Evolutionary conservation across 2,888 invertebrate genomes (phyloP), one percentile per base, ranked within the genome.

Genomic region (Poecilobothrus nobilitatus): DNA sequence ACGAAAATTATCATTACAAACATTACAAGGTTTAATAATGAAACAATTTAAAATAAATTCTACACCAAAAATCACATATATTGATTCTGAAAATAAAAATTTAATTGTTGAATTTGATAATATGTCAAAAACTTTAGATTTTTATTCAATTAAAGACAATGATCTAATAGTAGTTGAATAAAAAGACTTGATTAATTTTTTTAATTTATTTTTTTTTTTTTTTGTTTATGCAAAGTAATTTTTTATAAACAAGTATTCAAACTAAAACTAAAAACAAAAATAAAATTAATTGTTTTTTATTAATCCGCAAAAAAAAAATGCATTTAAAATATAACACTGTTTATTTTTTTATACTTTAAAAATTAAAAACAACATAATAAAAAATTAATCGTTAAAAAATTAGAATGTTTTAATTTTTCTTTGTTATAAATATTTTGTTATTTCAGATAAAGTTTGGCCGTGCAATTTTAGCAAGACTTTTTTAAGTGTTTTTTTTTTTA

Each of bases 131-230:
- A 90, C 91, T 76, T 82, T 96, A 63, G 87, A 88, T 66, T 93
- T 89, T 79, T 96, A 89, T 81, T 93, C 94, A 0, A 84, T 95
- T 63, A 91, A 92, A 82, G 89, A 91, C 75, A 92, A 91, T 70
- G 94, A 95, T 81, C 87, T 85, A 70, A 89, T 96, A 74, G 82
- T 89, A 71, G 91, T 90, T 10, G 86, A 87, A 75, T 89, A 87
- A 85, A 79, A 75, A 53, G 18, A n/a, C 15, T 53, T 18, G 2
- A 53, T 53, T 37, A 5, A 53, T n/a, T n/a, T n/a, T n/a, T n/a
- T n/a, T n/a, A n/a, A 27, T 27, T 27, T 27, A 27, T 27, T 27
- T 27, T 27, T 27, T 27, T 27, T 27, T 27, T 27, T 27, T 27
- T 27, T 5, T 27, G 27, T 27, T 27, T 27, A 27, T 27, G 27